These are phyloP conservation scores for Simalia tracyae DNA, from an alignment of 2,797 vertebrate species.

Conservation along the genomic window DNA sequence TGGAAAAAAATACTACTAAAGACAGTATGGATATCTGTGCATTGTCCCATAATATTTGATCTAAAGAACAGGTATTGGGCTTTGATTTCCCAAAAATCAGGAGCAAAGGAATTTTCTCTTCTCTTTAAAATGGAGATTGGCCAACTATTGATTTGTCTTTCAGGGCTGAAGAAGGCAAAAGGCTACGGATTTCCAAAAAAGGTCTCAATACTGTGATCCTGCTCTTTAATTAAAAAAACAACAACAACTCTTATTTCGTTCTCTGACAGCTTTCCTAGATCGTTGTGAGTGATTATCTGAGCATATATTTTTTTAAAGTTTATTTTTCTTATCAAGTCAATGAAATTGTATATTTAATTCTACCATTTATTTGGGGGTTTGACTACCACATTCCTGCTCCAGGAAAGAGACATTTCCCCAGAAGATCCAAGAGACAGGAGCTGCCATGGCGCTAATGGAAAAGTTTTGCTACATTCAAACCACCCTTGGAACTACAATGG, in stretches of 20 bases:
- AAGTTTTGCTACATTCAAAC: constrained; percentile 25
- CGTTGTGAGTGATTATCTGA: background rate
- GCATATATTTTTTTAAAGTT: background rate
- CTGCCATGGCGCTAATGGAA: constrained; percentile 6
- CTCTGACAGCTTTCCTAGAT: background rate
- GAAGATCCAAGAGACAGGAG: background rate
- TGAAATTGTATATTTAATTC: constrained; percentile 56
- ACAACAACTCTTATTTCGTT: background rate
- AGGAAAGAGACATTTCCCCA: constrained; percentile 52
- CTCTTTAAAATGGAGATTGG: background rate
- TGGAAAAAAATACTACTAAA: background rate
- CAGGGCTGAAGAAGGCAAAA: background rate
- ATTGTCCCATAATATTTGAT: background rate
- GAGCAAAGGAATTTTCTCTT: background rate
- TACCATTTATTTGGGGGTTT: constrained; percentile 44
- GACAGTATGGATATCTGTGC: background rate
- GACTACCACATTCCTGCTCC: constrained; percentile 35
- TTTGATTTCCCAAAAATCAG: background rate
- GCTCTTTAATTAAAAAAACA: background rate
- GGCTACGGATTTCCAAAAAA: background rate
- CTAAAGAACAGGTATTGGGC: background rate
- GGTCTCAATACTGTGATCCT: background rate
- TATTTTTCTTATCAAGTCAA: constrained; percentile 52
- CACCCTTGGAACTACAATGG: constrained; percentile 32
- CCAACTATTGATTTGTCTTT: background rate